Percentiles rank a stretch among this genome's conserved stretches.
phyloP scores from a whole-genome alignment of 2,797 vertebrate species.

The Etheostoma perlongum region DNA sequence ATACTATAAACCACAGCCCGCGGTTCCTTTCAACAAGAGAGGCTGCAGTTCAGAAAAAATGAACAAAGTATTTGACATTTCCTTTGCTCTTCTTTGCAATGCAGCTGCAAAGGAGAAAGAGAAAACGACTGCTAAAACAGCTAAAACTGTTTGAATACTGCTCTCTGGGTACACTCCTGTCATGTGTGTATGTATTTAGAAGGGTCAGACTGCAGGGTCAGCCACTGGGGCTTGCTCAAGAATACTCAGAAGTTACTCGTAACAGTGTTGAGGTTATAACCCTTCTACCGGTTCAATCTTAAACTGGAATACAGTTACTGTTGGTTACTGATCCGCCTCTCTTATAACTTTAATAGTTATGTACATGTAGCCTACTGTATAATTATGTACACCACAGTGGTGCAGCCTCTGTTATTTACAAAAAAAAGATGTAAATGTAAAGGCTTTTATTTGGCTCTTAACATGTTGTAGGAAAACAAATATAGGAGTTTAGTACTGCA shows the following conservation, averaged over 20 bases:
- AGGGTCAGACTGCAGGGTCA: background rate
- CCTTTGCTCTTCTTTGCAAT: slow-evolving; percentile 5
- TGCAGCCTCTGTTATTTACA: slow-evolving; percentile 8
- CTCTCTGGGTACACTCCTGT: background rate
- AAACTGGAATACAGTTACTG: background rate
- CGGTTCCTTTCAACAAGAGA: slow-evolving; percentile 44
- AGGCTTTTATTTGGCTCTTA: background rate
- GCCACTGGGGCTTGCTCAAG: background rate
- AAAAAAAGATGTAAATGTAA: background rate
- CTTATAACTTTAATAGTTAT: background rate
- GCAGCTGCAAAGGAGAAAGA: slow-evolving; percentile 13
- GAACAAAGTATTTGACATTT: background rate
- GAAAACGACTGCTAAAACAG: background rate
- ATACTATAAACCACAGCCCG: slow-evolving; percentile 49
- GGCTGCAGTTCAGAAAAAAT: slow-evolving; percentile 27
- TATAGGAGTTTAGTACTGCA: background rate
- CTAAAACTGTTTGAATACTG: background rate
- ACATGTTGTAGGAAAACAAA: slow-evolving; percentile 6
- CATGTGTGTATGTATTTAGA: background rate
- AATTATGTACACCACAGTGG: slow-evolving; percentile 18
- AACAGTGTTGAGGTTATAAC: background rate
- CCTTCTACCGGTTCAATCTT: background rate
- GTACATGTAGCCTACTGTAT: background rate
- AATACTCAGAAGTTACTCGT: background rate
- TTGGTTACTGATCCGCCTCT: background rate